These are phyloP conservation scores for Neotragus pygmaeus DNA, from an alignment of 2,113 vertebrate species.

Conservation along the genomic window DNA sequence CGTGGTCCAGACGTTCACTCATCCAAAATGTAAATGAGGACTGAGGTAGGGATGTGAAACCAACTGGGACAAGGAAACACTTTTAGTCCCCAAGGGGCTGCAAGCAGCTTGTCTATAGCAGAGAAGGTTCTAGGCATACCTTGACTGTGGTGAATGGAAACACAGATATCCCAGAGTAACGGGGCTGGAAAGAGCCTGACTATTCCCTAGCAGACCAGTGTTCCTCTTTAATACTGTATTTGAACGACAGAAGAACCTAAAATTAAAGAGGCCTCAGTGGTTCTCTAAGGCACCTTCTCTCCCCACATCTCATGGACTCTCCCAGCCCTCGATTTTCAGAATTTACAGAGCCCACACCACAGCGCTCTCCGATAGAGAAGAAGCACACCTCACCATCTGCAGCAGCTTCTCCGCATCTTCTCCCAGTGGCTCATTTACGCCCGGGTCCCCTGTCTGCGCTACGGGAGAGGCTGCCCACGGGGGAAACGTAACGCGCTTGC, in stretches of 20 bases:
- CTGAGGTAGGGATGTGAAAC: not conserved
- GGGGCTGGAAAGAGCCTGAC: not conserved
- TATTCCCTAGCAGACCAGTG: not conserved
- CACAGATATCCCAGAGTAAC: not conserved
- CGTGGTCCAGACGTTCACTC: conserved; percentile 55
- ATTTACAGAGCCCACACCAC: not conserved
- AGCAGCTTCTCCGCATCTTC: not conserved
- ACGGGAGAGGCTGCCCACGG: not conserved
- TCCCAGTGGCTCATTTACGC: not conserved
- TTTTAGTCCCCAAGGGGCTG: not conserved
- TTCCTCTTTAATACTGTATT: not conserved
- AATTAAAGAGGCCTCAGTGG: not conserved
- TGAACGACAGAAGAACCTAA: not conserved
- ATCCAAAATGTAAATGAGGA: conserved; percentile 62
- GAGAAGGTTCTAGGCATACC: not conserved
- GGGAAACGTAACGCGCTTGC: not conserved
- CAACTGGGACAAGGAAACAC: not conserved
- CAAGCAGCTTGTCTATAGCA: not conserved
- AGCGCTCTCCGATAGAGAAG: not conserved
- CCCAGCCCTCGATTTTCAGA: not conserved
- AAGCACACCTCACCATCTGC: not conserved
- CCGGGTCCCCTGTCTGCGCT: not conserved
- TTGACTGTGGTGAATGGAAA: not conserved
- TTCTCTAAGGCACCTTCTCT: not conserved
- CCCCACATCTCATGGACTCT: not conserved